phyloP scores from a whole-genome alignment of 2,888 invertebrate genomes.

The Leucoma salicis region DNA sequence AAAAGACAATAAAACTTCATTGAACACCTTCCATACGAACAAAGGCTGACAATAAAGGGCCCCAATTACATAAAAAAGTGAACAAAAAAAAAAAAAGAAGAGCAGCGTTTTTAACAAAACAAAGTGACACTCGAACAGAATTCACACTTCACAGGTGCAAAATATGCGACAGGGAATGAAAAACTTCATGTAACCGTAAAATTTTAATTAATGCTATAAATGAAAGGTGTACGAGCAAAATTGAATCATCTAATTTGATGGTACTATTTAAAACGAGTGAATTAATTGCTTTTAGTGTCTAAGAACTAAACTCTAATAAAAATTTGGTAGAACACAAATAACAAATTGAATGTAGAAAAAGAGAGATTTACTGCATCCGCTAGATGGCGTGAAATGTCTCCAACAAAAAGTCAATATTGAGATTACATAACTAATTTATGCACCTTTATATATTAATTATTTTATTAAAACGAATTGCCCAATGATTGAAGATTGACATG shows the following conservation, averaged over 20 bases:
- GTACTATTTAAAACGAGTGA: too few species aligned
- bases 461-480: too few species aligned
- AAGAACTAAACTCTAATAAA: too few species aligned
- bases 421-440: too few species aligned
- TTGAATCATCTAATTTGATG: conserved; percentile 71
- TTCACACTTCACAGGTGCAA: conserved; percentile 79
- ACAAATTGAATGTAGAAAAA: too few species aligned
- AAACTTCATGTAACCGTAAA: conserved; percentile 57
- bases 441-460: too few species aligned
- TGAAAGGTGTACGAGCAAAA: conserved; percentile 59
- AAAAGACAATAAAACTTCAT: conserved; percentile 8
- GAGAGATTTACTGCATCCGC: too few species aligned
- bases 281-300: too few species aligned
- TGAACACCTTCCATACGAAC: conserved; percentile 12
- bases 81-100: conserved; percentile 45
- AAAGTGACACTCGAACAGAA: conserved; percentile 53
- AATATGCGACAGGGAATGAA: conserved; percentile 57
- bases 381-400: too few species aligned
- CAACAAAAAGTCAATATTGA: too few species aligned
- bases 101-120: conserved; percentile 30
- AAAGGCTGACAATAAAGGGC: conserved; percentile 25
- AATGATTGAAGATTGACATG: too few species aligned
- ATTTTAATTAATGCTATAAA: conserved; percentile 78
- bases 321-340: too few species aligned
- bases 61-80: conserved; percentile 43